A percentile compares a stretch with the other conserved stretches of the same genome.
These are phyloP conservation scores for Arctocebus calabarensis DNA, from an alignment of 2,797 vertebrate genomes.

Conservation along the genomic window DNA sequence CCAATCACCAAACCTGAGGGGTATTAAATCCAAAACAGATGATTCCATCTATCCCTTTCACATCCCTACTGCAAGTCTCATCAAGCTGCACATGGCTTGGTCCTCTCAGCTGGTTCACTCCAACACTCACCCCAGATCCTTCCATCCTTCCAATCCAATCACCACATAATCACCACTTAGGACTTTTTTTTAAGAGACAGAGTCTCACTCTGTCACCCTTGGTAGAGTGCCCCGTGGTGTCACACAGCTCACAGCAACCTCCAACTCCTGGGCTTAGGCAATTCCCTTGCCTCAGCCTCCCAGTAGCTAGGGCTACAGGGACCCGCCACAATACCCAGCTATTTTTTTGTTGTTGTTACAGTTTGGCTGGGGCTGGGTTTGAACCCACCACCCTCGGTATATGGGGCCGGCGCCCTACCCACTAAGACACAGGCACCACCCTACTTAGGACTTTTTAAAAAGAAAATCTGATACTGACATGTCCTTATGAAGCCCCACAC, in stretches of 20 bases:
- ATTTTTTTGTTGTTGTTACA: too few relatives aligned
- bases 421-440: too few relatives aligned
- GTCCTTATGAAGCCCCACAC: neutral
- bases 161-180: neutral
- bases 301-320: too few relatives aligned
- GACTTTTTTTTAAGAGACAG: neutral
- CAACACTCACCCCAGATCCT: neutral
- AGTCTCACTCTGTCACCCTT: too few relatives aligned
- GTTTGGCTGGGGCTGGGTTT: too few relatives aligned
- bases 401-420: too few relatives aligned
- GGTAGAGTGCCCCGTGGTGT: too few relatives aligned
- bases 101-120: neutral
- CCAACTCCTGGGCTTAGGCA: too few relatives aligned
- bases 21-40: neutral
- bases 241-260: too few relatives aligned
- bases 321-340: too few relatives aligned
- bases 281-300: too few relatives aligned
- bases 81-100: neutral
- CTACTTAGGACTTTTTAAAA: neutral
- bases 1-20: neutral
- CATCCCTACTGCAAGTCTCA: neutral
- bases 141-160: conserved; percentile 24
- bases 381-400: too few relatives aligned
- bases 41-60: neutral
- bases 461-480: neutral